Base-by-base conservation (phyloP, 2,888 invertebrate genomes). In the Andrena bucephala region DNA sequence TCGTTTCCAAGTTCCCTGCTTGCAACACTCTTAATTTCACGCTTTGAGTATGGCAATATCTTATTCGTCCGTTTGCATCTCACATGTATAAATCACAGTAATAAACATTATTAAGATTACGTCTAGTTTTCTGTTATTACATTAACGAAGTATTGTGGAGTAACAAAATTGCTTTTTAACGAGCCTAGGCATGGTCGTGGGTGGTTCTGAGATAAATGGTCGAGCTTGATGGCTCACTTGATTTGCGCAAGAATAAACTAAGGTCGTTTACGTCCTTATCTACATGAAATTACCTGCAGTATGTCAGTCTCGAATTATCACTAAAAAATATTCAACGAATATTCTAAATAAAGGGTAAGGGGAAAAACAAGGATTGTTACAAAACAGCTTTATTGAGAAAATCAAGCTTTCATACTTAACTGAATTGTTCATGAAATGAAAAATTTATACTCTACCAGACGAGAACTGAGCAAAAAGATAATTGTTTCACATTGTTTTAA, bases 81-180 rank as follows among this genome's bases (percentile, higher is more conserved):
- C 8, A 2, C 3, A 0, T 54, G n/a, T 24, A 54, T 54, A 54
- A 20, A 24, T 10, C 20, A 20, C 54, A 57, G 27, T 27, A 42
- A 42, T 57, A 57, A 57, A 57, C 24, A 27, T 57, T 57, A 57
- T 27, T 57, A 57, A 57, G 57, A 10, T 57, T 24, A 27, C 24
- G 10, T 13, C 10, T 57, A 57, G 10, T 13, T 57, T n/a, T 57
- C 24, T 57, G 1, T 10, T 57, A 57, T 57, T 57, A 57, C 57
- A 13, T 57, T 57, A 27, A 57, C 57, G 57, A 57, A 24, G 24
- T 24, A 57, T 57, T 57, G 57, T 20, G 24, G 10, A 20, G 57
- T 10, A 57, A 27, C 27, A 8, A 27, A 57, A 57, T 57, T 57
- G 24, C 57, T 57, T 57, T 24, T 57, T 57, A 27, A 57, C 24